phyloP scores from a whole-genome alignment of 2,888 invertebrate genomes.

The Caenorhabditis sulstoni region DNA sequence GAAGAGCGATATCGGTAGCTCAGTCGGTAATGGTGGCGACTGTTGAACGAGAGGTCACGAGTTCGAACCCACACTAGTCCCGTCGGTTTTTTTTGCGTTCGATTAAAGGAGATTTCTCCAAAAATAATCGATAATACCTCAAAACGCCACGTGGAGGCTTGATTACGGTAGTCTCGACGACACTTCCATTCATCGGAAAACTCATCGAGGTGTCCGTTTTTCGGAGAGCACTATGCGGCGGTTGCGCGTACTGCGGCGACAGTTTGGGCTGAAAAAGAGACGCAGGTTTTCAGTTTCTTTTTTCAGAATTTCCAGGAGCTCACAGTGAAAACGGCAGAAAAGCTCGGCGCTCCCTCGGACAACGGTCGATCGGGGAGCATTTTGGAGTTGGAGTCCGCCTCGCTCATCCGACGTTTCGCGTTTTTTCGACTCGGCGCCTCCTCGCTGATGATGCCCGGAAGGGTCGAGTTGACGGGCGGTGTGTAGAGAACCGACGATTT shows the following conservation, averaged over 20 bases:
- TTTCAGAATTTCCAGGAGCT: too few species aligned
- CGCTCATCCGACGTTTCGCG: conserved; percentile 21
- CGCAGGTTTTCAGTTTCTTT: too few species aligned
- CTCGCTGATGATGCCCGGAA: conserved; percentile 60
- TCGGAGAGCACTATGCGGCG: conserved; percentile 64
- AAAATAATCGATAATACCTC: too few species aligned
- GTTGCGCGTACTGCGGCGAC: conserved; percentile 44
- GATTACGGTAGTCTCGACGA: conserved; percentile 8
- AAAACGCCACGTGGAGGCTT: conserved; percentile 55
- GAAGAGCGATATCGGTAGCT: too few species aligned
- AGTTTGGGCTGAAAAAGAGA: conserved; percentile 38
- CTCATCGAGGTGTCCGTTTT: conserved; percentile 70
- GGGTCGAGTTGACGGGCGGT: conserved; percentile 54
- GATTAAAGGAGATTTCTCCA: too few species aligned
- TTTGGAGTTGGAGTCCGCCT: conserved; percentile 37
- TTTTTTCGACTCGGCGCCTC: conserved; percentile 32
- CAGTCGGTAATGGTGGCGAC: too few species aligned
- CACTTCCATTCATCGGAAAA: conserved; percentile 63
- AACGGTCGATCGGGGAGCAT: conserved; percentile 36
- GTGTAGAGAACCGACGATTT: conserved; percentile 61
- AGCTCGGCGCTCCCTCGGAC: conserved; percentile 9
- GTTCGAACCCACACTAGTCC: too few species aligned
- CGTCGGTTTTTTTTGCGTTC: too few species aligned
- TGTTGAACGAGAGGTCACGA: too few species aligned
- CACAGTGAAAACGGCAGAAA: conserved; percentile 6